These are phyloP conservation scores for Xestia sexstrigata DNA, from an alignment of 2,888 invertebrate species.

Conservation along the genomic window DNA sequence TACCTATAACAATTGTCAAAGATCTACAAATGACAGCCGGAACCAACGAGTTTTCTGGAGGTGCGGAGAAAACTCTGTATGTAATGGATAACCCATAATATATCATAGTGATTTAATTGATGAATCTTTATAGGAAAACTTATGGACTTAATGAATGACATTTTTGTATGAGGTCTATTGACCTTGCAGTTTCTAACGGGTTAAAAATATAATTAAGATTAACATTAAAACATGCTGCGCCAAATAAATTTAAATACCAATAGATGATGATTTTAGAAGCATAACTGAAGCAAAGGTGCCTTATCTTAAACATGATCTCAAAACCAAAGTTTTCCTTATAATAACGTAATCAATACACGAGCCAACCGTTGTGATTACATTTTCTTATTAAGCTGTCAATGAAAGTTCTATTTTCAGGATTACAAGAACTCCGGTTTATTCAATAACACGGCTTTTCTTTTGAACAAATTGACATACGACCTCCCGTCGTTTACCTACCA, in stretches of 20 bases:
- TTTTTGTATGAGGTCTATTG: background rate
- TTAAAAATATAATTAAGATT: background rate
- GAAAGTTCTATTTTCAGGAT: background rate
- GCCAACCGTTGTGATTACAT: background rate
- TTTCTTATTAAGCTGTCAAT: background rate
- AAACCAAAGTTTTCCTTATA: background rate
- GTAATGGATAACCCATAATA: too few relatives aligned
- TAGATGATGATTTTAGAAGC: background rate
- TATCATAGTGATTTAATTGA: too few relatives aligned
- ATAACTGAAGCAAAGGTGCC: background rate
- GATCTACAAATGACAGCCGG: background rate
- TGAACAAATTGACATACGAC: conserved; percentile 16
- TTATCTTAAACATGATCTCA: background rate
- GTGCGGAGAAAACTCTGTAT: too few relatives aligned
- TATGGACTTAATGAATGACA: background rate
- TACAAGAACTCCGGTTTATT: background rate
- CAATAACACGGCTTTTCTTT: background rate
- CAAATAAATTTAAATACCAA: background rate
- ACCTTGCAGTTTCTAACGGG: background rate
- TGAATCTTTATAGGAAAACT: background rate
- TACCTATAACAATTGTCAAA: background rate
- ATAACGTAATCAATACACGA: background rate
- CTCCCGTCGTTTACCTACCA: background rate
- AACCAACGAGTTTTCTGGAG: too few relatives aligned
- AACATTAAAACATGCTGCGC: background rate